Evolutionary conservation across 1,140 invertebrate genomes (phyloP).

Genomic region (Leptopilina boulardi): DNA sequence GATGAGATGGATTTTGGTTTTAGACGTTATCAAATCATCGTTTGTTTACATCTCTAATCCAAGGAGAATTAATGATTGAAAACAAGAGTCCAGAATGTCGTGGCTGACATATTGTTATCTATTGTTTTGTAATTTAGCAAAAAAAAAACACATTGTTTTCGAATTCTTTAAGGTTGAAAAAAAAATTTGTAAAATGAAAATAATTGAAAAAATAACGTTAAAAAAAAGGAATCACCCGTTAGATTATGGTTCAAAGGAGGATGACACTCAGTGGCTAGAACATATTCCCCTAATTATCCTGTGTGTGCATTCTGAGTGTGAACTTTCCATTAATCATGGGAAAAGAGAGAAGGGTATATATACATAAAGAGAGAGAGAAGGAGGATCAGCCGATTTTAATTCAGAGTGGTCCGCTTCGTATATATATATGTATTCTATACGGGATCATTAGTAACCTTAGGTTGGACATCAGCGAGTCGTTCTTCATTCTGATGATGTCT

Average conservation of each 20-base stretch:
- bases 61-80: slow-evolving; percentile 76
- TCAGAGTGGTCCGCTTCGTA: slow-evolving; percentile 69
- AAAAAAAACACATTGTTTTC: too few species aligned
- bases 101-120: slow-evolving; percentile 45
- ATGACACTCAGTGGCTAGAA: slow-evolving; percentile 74
- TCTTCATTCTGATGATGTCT: slow-evolving; percentile 74
- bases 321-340: slow-evolving; percentile 77
- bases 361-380: slow-evolving; percentile 61
- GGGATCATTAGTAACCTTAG: slow-evolving; percentile 75
- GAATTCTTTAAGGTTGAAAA: too few species aligned
- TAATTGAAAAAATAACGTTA: too few species aligned
- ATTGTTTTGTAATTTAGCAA: too few species aligned
- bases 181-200: too few species aligned
- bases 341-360: slow-evolving; percentile 68
- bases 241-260: slow-evolving; percentile 70
- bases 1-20: slow-evolving; percentile 59
- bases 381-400: slow-evolving; percentile 77
- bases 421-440: slow-evolving; percentile 72
- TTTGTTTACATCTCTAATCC: slow-evolving; percentile 74
- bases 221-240: slow-evolving; percentile 69
- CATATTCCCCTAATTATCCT: slow-evolving; percentile 77
- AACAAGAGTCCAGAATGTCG: too few species aligned
- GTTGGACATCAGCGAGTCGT: slow-evolving; percentile 73
- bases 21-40: slow-evolving; percentile 76
- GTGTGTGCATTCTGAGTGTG: slow-evolving; percentile 76